A percentile compares a stretch with the other conserved stretches of the same genome.
Evolutionary conservation across 2,113 vertebrate species (phyloP).

Genomic region (Otolemur garnettii): DNA sequence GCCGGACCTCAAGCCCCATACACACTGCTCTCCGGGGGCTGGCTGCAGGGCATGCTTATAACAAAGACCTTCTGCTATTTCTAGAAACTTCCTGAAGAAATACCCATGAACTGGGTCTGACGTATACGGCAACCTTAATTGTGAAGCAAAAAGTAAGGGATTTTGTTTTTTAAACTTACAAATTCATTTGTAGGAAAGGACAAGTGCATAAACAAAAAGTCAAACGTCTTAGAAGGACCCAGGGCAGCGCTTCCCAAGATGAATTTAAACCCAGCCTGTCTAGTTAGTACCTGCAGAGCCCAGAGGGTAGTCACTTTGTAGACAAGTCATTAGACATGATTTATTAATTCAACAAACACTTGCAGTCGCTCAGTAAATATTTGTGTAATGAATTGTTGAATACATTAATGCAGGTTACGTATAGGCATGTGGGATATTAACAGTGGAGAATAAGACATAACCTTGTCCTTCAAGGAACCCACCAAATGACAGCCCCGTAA

Average conservation of each 20-base stretch:
- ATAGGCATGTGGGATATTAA: not conserved
- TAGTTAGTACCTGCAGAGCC: not conserved
- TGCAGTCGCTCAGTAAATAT: slow-evolving; percentile 15
- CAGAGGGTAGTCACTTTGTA: not conserved
- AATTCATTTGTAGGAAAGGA: not conserved
- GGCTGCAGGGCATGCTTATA: not conserved
- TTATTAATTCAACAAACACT: slow-evolving; percentile 32
- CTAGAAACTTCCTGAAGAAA: slow-evolving; percentile 35
- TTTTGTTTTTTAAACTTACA: not conserved
- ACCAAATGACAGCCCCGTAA: not conserved
- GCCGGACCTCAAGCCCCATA: not conserved
- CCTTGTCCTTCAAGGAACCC: not conserved
- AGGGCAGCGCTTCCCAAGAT: not conserved
- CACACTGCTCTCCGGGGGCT: not conserved
- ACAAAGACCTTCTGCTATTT: not conserved
- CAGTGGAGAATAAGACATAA: not conserved
- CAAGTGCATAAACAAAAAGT: not conserved
- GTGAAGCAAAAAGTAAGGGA: not conserved
- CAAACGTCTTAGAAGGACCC: not conserved
- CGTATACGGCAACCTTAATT: not conserved
- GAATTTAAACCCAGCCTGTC: not conserved
- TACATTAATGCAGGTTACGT: not conserved
- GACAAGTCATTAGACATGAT: slow-evolving; percentile 1
- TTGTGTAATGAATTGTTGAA: slow-evolving; percentile 40
- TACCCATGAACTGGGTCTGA: not conserved